Evolutionary conservation across 2,113 vertebrate genomes (phyloP).

Genomic region (Strix uralensis): DNA sequence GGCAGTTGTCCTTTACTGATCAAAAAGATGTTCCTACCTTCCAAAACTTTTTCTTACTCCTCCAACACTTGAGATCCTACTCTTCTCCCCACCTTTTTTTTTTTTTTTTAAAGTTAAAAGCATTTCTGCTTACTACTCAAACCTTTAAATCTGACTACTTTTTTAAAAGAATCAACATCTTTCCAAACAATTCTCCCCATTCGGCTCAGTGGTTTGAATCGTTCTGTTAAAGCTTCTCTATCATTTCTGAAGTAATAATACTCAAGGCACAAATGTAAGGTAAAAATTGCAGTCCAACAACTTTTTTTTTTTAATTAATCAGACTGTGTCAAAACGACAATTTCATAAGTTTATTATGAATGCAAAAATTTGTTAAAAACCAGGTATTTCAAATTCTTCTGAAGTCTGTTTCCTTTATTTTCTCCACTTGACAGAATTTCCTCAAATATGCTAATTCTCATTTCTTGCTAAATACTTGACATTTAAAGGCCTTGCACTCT

Average conservation of each 20-base stretch:
- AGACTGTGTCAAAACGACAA: background rate
- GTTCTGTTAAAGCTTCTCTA: background rate
- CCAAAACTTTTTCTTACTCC: background rate
- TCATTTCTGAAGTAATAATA: background rate
- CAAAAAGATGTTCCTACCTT: background rate
- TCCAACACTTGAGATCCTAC: background rate
- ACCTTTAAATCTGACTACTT: background rate
- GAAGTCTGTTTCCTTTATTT: background rate
- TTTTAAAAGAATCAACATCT: background rate
- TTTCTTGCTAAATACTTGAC: slow-evolving; percentile 25
- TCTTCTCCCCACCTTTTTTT: accelerated
- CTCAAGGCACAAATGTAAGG: background rate
- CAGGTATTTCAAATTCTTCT: background rate
- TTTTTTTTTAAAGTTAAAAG: background rate
- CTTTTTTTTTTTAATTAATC: background rate
- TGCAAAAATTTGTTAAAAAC: background rate
- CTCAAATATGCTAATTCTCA: background rate
- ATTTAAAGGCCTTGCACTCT: slow-evolving; percentile 21
- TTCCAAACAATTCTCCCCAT: background rate
- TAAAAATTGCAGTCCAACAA: background rate
- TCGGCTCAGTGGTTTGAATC: background rate
- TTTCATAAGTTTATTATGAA: background rate
- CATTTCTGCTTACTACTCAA: background rate
- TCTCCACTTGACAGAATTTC: background rate
- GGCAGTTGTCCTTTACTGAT: background rate